Percentiles rank a stretch among this genome's conserved stretches.
Evolutionary conservation across 1,140 invertebrate genomes (phyloP).

Genomic region (Camponotus pennsylvanicus): DNA sequence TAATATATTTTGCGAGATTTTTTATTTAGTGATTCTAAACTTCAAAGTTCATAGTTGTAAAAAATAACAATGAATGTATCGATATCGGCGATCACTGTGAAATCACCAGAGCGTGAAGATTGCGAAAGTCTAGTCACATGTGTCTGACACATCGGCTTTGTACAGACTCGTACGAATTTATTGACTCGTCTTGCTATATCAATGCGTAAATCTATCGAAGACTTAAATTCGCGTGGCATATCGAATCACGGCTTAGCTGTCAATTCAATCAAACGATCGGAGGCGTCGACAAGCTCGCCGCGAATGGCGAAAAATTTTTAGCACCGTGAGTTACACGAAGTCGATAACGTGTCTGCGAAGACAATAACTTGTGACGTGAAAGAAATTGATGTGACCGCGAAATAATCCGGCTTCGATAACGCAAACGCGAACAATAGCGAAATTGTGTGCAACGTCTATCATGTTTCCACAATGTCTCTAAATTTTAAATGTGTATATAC

Average conservation of each 20-base stretch:
- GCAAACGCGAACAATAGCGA: constrained; percentile 12
- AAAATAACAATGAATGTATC: constrained; percentile 50
- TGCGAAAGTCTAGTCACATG: neutral
- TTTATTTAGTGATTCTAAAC: neutral
- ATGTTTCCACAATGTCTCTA: neutral
- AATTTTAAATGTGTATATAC: neutral
- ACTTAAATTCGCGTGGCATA: constrained; percentile 35
- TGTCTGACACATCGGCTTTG: constrained; percentile 34
- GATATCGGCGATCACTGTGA: constrained; percentile 7
- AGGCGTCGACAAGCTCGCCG: constrained; percentile 14
- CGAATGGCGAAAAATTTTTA: constrained; percentile 4
- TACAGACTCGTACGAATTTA: constrained; percentile 64
- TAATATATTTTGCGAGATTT: neutral
- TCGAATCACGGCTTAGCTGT: neutral
- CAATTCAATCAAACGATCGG: constrained; percentile 32
- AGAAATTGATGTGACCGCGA: neutral
- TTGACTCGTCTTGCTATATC: constrained; percentile 57
- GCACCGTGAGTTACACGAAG: neutral
- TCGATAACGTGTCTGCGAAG: constrained; percentile 7
- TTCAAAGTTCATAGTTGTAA: neutral
- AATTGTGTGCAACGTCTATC: neutral
- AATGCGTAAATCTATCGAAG: constrained; percentile 1
- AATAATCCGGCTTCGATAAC: constrained; percentile 3
- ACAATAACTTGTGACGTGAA: neutral
- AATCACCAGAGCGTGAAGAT: constrained; percentile 46